Percentiles rank a stretch among this genome's conserved stretches.
Evolutionary conservation across 2,888 invertebrate genomes (phyloP).

Genomic region (Andrena minutula): DNA sequence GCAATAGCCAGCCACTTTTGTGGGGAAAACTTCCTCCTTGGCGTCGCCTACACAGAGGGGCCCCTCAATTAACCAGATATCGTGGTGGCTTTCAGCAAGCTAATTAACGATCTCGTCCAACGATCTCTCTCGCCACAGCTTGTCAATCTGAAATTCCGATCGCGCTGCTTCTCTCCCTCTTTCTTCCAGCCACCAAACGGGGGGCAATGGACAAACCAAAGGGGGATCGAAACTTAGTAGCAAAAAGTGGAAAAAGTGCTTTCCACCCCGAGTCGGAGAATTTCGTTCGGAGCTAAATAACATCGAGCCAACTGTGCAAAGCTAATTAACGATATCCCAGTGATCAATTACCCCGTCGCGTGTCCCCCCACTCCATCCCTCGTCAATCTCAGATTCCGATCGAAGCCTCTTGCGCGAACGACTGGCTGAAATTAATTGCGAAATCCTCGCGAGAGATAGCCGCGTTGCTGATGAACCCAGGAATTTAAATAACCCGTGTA

Average conservation of each 20-base stretch:
- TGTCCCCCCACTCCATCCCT: conserved; percentile 1
- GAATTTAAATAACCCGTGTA: no score
- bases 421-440: conserved; percentile 34
- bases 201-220: no score
- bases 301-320: conserved; percentile 10
- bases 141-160: conserved; percentile 46
- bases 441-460: conserved; percentile 5
- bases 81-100: conserved; percentile 34
- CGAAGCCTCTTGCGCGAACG: conserved; percentile 3
- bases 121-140: conserved; percentile 7
- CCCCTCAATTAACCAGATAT: conserved; percentile 64
- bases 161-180: neutral
- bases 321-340: conserved; percentile 54
- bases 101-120: conserved; percentile 61
- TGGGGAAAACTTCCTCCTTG: conserved; percentile 27
- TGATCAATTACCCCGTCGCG: conserved; percentile 36
- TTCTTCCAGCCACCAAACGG: no score
- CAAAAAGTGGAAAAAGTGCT: conserved; percentile 8
- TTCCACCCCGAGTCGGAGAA: conserved; percentile 25
- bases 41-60: conserved; percentile 6
- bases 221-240: neutral
- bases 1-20: conserved; percentile 37
- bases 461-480: no score
- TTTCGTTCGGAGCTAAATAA: conserved; percentile 24
- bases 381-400: conserved; percentile 43